Base-by-base conservation (phyloP, 2,113 vertebrate genomes). In the Eleginops maclovinus region DNA sequence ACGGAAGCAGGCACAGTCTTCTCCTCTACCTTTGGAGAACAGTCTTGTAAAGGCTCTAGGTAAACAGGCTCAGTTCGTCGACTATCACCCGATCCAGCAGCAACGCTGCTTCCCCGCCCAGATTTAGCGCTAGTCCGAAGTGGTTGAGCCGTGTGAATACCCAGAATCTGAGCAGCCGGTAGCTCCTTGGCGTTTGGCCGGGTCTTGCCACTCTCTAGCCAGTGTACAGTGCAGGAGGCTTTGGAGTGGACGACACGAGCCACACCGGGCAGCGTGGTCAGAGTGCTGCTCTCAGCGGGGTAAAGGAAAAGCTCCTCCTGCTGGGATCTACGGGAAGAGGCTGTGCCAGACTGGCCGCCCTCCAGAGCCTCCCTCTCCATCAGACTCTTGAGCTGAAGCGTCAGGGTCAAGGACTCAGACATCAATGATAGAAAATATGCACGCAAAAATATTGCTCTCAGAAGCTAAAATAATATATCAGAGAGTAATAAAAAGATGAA, bases 161-260 rank as follows among this genome's bases (percentile, higher is more conserved):
- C 97, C 16, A 99, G 91, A 75, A 99, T 99, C 91, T 99, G 98
- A 8, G 96, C 95, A 9, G 97, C 94, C 4, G 97, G 97, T 1
- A 98, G 77, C 44, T 99, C 98, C 88, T 96, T 97, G 0, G 95
- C 69, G 3, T 93, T 96, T 16, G 97, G 96, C 64, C 96, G 96
- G 89, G 92, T 96, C 75, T 96, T 96, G 73, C 97, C 96, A 0
- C 95, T 97, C 90, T 99, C 98, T 68, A 97, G 96, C 98, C 98
- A 99, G 84, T 99, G 97, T 59, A 99, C 98, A 0, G 98, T 99
- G 85, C 98, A 99, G 80, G 96, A 98, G 79, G 98, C 98, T 85
- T 99, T 99, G 70, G 98, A 99, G 94, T 99, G 98, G 3, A 99
- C 98, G 14, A 99, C 97, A 0, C 97, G 96, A 22, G 98, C 97